These are phyloP conservation scores for Lypha dubia DNA, from an alignment of 2,888 invertebrate species.

Conservation along the genomic window DNA sequence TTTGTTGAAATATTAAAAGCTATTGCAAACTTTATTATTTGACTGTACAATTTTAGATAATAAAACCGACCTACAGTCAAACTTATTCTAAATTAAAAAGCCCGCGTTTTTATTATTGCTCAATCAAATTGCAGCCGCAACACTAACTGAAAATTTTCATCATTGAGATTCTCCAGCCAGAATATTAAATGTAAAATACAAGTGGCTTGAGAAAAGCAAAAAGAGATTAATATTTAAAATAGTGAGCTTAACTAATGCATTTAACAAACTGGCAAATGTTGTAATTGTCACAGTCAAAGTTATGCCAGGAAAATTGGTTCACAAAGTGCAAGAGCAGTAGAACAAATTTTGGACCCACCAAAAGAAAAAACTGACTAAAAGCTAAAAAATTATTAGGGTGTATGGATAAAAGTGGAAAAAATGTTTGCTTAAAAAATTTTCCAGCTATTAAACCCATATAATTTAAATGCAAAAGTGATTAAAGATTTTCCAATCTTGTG, in stretches of 20 bases:
- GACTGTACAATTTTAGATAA: too few species aligned
- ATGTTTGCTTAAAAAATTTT: not conserved
- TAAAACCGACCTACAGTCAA: too few species aligned
- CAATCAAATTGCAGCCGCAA: too few species aligned
- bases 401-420: conserved; percentile 1
- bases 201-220: too few species aligned
- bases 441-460: not conserved
- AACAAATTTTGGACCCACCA: conserved; percentile 34
- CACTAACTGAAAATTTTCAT: too few species aligned
- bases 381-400: conserved; percentile 11
- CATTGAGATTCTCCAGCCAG: too few species aligned
- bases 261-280: conserved; percentile 2
- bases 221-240: too few species aligned
- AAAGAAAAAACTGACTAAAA: conserved; percentile 33
- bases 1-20: too few species aligned
- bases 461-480: not conserved
- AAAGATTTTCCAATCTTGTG: not conserved
- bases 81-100: too few species aligned
- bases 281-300: not conserved
- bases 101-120: too few species aligned
- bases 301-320: conserved; percentile 31
- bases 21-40: too few species aligned
- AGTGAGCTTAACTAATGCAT: not conserved
- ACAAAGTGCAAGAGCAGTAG: conserved; percentile 23
- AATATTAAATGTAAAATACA: too few species aligned